phyloP scores from a whole-genome alignment of 2,888 invertebrate species.

The Cosmopolites sordidus region DNA sequence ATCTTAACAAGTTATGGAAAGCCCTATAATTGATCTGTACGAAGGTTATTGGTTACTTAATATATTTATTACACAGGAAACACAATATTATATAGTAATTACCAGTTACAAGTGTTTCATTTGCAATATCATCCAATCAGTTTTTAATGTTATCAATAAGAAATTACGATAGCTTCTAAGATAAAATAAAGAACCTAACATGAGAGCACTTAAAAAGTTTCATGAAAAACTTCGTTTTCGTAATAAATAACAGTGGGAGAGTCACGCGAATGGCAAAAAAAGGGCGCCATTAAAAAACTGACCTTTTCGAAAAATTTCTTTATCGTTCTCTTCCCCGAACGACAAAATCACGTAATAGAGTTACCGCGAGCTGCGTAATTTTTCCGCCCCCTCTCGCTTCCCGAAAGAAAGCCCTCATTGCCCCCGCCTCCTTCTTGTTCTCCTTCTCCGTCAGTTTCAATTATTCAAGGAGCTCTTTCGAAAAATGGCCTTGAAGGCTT shows the following conservation, averaged over 20 bases:
- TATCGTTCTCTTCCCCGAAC: not conserved
- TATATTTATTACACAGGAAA: too few species aligned
- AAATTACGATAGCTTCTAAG: not conserved
- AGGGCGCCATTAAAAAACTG: not conserved
- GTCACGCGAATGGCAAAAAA: not conserved
- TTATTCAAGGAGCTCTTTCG: slow-evolving; percentile 15
- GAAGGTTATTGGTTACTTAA: too few species aligned
- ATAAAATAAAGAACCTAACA: not conserved
- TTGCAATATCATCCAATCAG: not conserved
- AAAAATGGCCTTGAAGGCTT: slow-evolving; percentile 24
- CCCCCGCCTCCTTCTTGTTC: not conserved
- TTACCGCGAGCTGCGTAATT: not conserved
- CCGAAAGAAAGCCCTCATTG: not conserved
- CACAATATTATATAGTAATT: too few species aligned
- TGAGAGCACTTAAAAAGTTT: not conserved
- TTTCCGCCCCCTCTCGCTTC: not conserved
- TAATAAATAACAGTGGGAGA: not conserved
- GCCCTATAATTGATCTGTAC: too few species aligned
- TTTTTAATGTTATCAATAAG: not conserved
- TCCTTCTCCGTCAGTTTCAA: slow-evolving; percentile 3
- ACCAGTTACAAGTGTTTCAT: too few species aligned
- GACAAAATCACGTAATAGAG: not conserved
- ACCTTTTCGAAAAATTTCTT: not conserved
- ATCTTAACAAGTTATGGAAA: too few species aligned
- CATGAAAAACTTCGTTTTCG: not conserved